Evolutionary conservation across 1,140 invertebrate genomes (phyloP).

Genomic region (Neotoxoptera formosana): DNA sequence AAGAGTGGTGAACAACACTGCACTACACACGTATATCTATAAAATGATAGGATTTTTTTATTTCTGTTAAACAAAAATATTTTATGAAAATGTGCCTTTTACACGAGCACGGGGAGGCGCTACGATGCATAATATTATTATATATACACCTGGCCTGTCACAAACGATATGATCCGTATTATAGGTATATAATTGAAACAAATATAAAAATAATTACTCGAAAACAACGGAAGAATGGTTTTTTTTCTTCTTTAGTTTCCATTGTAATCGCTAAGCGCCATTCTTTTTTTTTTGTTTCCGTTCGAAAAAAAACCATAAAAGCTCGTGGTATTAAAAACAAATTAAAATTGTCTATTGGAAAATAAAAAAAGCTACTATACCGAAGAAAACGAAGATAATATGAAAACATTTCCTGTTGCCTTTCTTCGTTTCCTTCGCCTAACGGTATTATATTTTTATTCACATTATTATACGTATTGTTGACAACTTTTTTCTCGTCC

Average conservation of each 20-base stretch:
- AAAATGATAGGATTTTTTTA: too few species aligned
- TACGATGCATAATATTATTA: too few species aligned
- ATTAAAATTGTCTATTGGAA: neutral
- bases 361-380: neutral
- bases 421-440: neutral
- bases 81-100: too few species aligned
- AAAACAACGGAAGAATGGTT: neutral
- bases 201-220: neutral
- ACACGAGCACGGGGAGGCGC: too few species aligned
- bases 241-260: neutral
- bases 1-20: too few species aligned
- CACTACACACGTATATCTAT: too few species aligned
- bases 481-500: too few species aligned
- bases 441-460: neutral
- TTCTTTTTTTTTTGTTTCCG: neutral
- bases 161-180: neutral
- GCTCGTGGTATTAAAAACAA: neutral
- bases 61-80: too few species aligned
- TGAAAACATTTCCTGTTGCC: neutral
- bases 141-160: neutral
- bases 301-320: neutral
- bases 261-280: neutral
- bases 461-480: neutral
- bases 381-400: neutral
- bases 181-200: neutral